Evolutionary conservation across 2,797 vertebrate species (phyloP).

Genomic region (Glossophaga mutica): DNA sequence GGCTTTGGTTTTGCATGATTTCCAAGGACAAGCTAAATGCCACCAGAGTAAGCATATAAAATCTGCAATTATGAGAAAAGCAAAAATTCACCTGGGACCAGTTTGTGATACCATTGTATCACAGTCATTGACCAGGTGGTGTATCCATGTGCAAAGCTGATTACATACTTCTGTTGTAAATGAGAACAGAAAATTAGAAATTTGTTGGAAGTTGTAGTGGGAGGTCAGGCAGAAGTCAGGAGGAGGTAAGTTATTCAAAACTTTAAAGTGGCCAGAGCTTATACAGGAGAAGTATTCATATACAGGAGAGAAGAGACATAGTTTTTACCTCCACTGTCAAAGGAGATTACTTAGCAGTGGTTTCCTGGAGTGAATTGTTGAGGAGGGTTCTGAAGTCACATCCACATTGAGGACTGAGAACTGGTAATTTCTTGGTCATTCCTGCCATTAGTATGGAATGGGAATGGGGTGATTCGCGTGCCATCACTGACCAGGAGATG

Average conservation of each 20-base stretch:
- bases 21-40: not conserved
- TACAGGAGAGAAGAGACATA: not conserved
- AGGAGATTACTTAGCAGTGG: not conserved
- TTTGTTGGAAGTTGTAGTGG: not conserved
- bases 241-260: not conserved
- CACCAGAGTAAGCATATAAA: not conserved
- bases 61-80: not conserved
- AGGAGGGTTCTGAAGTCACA: not conserved
- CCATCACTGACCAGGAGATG: not conserved
- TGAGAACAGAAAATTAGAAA: not conserved
- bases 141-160: not conserved
- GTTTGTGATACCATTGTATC: not conserved
- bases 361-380: not conserved
- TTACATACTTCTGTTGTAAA: not conserved
- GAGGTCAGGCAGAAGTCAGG: accelerated
- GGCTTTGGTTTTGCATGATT: slow-evolving; percentile 62
- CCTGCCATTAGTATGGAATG: too few relatives aligned
- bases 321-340: not conserved
- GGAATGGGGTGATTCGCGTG: accelerated
- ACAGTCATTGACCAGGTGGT: not conserved
- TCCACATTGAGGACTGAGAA: not conserved
- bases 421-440: too few relatives aligned
- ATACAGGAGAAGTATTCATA: not conserved
- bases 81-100: not conserved
- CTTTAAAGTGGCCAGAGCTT: not conserved